phyloP scores from a whole-genome alignment of 1,140 invertebrate genomes.

The Bombus picipes region DNA sequence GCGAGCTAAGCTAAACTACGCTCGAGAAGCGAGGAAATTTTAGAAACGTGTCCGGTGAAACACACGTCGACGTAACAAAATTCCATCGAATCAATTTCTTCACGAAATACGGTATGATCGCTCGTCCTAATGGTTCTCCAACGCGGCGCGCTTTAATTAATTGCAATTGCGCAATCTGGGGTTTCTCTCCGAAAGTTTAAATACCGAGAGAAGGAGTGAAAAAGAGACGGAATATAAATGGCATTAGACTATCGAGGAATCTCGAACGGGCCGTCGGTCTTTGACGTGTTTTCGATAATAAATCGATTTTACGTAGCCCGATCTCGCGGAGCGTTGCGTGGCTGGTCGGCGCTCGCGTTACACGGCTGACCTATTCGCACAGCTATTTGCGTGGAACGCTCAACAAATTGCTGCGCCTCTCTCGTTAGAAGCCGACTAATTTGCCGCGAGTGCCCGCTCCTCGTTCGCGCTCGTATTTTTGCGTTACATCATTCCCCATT shows the following conservation, averaged over 20 bases:
- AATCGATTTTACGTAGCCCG: slow-evolving; percentile 24
- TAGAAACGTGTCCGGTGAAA: background rate
- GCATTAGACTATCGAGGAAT: background rate
- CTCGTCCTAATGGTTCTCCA: background rate
- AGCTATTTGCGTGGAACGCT: slow-evolving; percentile 55
- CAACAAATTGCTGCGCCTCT: slow-evolving; percentile 51
- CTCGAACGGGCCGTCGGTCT: background rate
- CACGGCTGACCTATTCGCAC: slow-evolving; percentile 43
- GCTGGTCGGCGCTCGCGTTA: background rate
- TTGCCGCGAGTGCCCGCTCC: slow-evolving; percentile 2
- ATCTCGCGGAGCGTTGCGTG: background rate
- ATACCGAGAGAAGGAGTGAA: background rate
- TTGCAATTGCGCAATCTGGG: background rate
- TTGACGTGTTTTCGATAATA: slow-evolving; percentile 36
- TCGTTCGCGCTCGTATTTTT: slow-evolving; percentile 10
- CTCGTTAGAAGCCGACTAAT: slow-evolving; percentile 38
- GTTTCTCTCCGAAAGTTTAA: slow-evolving; percentile 12
- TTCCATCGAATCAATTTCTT: background rate
- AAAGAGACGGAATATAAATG: background rate
- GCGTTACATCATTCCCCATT: background rate
- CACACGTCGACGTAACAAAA: background rate
- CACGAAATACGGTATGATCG: background rate
- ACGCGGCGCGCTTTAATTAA: slow-evolving; percentile 27
- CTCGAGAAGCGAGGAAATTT: background rate
- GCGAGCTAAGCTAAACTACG: background rate